Evolutionary conservation across 2,888 invertebrate genomes (phyloP), one percentile per base, ranked within the genome.

Genomic region (Drosophila eohydei): DNA sequence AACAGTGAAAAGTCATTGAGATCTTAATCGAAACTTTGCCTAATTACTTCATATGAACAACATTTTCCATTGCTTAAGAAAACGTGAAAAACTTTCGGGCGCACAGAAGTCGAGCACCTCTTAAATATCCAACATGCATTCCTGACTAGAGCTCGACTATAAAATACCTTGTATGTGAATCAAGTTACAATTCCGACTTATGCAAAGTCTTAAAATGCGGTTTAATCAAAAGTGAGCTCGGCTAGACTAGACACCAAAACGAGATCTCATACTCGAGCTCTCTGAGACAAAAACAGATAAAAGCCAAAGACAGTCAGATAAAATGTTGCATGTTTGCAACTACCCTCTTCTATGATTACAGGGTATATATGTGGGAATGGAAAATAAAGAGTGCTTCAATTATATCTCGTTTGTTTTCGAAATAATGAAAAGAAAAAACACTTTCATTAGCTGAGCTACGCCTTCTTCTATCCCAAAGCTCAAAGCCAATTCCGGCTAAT

Each of bases 51-150:
- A 36, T 34, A 58, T 62, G 54, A 50, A 38, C 57, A 56, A 44
- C 40, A 71, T 64, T 76, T 78, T 67, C 76, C 81, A 80, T 78
- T 84, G 69, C 73, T 40, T 59, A 88, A 83, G 75, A 83, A 89
- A 83, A 83, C 81, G 89, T 83, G 89, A 73, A 64, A 56, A 84
- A 64, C 58, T 71, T 71, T 77, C 40, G 30, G 55, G 40, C 56
- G 26, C 58, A 26, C 41, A 62, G 70, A 77, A 75, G 30, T 70
- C 40, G 46, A 64, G 48, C 48, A 11, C 16, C 48, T 30, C 16
- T 50, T 32, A 32, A 50, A 16, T 32, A 48, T 6, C 11, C 48
- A 34, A 0, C n/a, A 4, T 4, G 12, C 12, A 50, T 7, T 21
- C 11, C 16, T 34, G 16, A 21, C 11, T 16, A 1, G 2, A 2